Percentiles rank a stretch among this genome's conserved stretches.
Conservation (phyloP, 2,113 vertebrate species). For the Agelaius tricolor region DNA sequence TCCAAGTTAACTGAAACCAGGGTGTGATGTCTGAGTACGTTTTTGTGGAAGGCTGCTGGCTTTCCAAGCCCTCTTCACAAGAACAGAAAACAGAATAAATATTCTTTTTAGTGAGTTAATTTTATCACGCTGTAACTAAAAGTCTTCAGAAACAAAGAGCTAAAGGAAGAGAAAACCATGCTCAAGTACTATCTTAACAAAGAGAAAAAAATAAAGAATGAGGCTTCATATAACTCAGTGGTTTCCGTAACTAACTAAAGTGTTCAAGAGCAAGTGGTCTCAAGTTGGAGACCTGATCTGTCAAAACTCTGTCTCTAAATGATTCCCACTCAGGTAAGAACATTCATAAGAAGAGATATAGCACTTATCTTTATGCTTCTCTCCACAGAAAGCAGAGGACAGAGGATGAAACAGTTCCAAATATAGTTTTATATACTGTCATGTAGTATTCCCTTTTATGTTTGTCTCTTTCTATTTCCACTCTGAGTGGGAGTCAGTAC, state of each 20-base stretch:
- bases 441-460: background rate
- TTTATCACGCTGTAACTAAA: background rate
- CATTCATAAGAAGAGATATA: background rate
- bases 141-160: background rate
- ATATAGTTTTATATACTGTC: background rate
- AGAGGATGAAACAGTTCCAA: background rate
- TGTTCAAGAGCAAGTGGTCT: background rate
- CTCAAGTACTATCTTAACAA: background rate
- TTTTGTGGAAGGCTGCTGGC: background rate
- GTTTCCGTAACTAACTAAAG: background rate
- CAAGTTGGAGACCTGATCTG: background rate
- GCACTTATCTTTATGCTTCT: background rate
- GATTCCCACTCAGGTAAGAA: background rate
- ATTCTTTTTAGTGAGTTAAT: background rate
- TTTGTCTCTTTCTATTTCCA: background rate
- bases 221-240: background rate
- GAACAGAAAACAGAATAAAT: background rate
- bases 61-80: background rate
- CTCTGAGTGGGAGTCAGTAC: background rate
- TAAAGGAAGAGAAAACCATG: background rate
- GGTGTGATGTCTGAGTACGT: background rate
- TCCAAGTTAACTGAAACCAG: slow-evolving; percentile 40
- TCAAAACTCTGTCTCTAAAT: background rate
- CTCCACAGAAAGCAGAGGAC: background rate
- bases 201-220: background rate